Evolutionary conservation across 2,113 vertebrate species (phyloP).

Genomic region (Ctenomys sociabilis): DNA sequence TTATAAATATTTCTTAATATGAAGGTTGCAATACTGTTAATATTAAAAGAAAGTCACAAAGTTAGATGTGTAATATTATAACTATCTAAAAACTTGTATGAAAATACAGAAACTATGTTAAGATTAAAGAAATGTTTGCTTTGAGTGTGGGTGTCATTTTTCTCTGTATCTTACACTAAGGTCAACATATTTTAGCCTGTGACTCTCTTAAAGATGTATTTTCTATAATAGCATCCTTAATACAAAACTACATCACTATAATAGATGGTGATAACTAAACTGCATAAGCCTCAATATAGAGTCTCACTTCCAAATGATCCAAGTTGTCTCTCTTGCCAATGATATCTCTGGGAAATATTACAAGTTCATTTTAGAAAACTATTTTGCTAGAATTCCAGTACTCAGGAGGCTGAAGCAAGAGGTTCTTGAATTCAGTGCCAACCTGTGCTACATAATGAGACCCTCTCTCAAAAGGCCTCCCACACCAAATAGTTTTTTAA

Average conservation of each 20-base stretch:
- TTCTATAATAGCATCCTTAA: slow-evolving; percentile 10
- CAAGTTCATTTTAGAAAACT: background rate
- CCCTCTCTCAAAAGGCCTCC: background rate
- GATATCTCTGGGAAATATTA: slow-evolving; percentile 46
- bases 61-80: slow-evolving; percentile 34
- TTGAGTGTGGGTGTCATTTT: background rate
- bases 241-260: background rate
- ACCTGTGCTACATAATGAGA: background rate
- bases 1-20: slow-evolving; percentile 31
- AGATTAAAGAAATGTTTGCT: slow-evolving; percentile 37
- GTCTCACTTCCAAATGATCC: slow-evolving; percentile 24
- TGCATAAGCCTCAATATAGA: background rate
- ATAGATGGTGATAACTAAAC: slow-evolving; percentile 34
- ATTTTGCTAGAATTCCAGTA: background rate
- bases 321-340: background rate
- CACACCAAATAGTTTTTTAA: background rate
- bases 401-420: background rate
- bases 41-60: slow-evolving; percentile 32
- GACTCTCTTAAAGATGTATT: background rate
- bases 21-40: background rate
- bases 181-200: slow-evolving; percentile 50
- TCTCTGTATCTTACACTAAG: background rate
- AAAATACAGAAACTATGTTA: slow-evolving; percentile 38
- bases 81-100: slow-evolving; percentile 52
- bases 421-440: background rate